phyloP scores from a whole-genome alignment of 2,888 invertebrate genomes.

The Gymnocheta viridis region DNA sequence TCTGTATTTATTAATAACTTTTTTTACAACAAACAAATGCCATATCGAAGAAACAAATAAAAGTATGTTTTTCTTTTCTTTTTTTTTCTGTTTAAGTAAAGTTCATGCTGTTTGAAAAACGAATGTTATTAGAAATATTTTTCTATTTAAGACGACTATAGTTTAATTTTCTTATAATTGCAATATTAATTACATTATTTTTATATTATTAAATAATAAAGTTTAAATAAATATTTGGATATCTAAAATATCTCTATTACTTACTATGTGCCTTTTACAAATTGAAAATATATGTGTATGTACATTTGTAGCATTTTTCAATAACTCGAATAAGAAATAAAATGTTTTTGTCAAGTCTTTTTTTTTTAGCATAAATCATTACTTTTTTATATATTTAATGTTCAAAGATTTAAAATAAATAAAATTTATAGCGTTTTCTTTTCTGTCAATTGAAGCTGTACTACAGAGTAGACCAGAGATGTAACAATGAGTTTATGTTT shows the following conservation, averaged over 20 bases:
- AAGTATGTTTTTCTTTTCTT: neutral
- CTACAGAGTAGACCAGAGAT: no score
- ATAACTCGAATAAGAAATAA: conserved; percentile 60
- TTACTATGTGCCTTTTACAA: conserved; percentile 63
- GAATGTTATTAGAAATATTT: conserved; percentile 66
- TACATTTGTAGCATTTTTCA: conserved; percentile 29
- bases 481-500: no score
- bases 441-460: no score
- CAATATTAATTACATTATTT: conserved; percentile 55
- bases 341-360: conserved; percentile 47
- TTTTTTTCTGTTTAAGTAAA: conserved; percentile 46
- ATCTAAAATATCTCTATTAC: conserved; percentile 19
- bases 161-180: conserved; percentile 61
- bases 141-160: conserved; percentile 56
- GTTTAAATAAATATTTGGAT: conserved; percentile 35
- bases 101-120: conserved; percentile 51
- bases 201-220: conserved; percentile 37
- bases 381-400: conserved; percentile 59
- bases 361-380: conserved; percentile 41
- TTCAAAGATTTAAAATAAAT: conserved; percentile 53
- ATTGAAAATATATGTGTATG: conserved; percentile 21
- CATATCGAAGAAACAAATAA: conserved; percentile 61
- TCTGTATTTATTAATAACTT: conserved; percentile 41
- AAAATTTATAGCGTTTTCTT: neutral
- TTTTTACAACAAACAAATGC: conserved; percentile 50